Conservation (phyloP, 2,888 invertebrate genomes). For the Tenthredo mesomela region DNA sequence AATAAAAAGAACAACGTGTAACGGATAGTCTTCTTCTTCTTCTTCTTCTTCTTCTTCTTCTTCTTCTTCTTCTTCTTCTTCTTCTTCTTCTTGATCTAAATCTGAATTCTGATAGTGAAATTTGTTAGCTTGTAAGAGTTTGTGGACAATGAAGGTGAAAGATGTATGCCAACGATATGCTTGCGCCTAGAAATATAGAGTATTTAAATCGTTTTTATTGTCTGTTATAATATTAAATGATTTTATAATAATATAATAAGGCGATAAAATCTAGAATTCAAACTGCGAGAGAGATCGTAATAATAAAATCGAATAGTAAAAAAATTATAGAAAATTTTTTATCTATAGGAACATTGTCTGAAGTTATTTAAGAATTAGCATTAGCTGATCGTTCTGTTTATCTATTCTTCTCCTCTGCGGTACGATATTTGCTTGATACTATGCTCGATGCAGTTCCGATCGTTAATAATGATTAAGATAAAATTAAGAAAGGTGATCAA, state of each 20-base stretch:
- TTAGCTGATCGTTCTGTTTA: not conserved
- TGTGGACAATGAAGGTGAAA: not conserved
- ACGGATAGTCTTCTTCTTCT: not conserved
- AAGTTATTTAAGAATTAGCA: not conserved
- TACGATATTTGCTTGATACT: not conserved
- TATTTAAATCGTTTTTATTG: constrained; percentile 20
- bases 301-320: constrained; percentile 15
- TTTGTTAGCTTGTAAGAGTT: not conserved
- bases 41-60: too few species aligned
- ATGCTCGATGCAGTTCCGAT: not conserved
- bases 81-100: not conserved
- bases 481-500: not conserved
- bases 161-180: not conserved
- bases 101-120: not conserved
- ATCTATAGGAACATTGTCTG: constrained; percentile 8
- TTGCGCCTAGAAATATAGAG: constrained; percentile 13
- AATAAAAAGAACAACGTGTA: constrained; percentile 46
- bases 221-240: not conserved
- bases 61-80: too few species aligned
- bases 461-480: not conserved
- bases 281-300: not conserved
- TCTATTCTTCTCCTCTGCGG: not conserved
- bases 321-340: not conserved
- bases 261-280: not conserved
- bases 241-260: not conserved